Percentiles rank a stretch among this genome's conserved stretches.
Evolutionary conservation across 2,888 invertebrate genomes (phyloP).

Genomic region (Lithodes maja): DNA sequence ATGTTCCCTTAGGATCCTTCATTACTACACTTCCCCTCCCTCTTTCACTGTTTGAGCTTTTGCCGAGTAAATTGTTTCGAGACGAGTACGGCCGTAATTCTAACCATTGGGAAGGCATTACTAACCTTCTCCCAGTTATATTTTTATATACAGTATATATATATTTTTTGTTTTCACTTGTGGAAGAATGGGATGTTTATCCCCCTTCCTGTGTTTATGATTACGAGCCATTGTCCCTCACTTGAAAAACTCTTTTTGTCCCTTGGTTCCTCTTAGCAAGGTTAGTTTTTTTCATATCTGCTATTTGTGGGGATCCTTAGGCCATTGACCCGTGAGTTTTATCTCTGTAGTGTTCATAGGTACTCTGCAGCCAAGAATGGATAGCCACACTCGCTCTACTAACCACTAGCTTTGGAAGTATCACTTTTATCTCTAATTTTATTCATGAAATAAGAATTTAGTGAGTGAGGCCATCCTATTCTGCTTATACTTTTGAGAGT

Average conservation of each 20-base stretch:
- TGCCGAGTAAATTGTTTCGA: slow-evolving; percentile 15
- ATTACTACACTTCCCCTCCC: slow-evolving; percentile 29
- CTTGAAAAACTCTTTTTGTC: slow-evolving; percentile 18
- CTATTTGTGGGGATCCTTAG: slow-evolving; percentile 49
- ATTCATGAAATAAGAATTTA: background rate
- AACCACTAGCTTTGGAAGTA: background rate
- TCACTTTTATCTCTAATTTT: background rate
- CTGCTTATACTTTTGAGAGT: slow-evolving; percentile 22
- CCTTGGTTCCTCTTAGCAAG: slow-evolving; percentile 26
- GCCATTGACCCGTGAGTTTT: slow-evolving; percentile 44
- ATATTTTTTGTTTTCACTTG: no score
- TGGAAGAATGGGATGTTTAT: no score
- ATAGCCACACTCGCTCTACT: slow-evolving; percentile 40
- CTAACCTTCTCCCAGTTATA: no score
- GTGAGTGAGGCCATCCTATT: slow-evolving; percentile 44
- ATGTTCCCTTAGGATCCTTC: slow-evolving; percentile 58
- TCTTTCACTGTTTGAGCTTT: slow-evolving; percentile 40
- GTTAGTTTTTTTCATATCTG: slow-evolving; percentile 19
- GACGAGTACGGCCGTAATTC: no score
- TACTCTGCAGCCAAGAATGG: slow-evolving; percentile 25
- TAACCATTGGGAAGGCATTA: no score
- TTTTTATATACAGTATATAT: no score
- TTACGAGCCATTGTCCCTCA: slow-evolving; percentile 15
- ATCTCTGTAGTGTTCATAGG: slow-evolving; percentile 36
- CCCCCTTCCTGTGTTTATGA: no score